Percentiles rank a stretch among this genome's conserved stretches.
These are phyloP conservation scores for Venusia cambrica DNA, from an alignment of 2,888 invertebrate species.

Conservation along the genomic window DNA sequence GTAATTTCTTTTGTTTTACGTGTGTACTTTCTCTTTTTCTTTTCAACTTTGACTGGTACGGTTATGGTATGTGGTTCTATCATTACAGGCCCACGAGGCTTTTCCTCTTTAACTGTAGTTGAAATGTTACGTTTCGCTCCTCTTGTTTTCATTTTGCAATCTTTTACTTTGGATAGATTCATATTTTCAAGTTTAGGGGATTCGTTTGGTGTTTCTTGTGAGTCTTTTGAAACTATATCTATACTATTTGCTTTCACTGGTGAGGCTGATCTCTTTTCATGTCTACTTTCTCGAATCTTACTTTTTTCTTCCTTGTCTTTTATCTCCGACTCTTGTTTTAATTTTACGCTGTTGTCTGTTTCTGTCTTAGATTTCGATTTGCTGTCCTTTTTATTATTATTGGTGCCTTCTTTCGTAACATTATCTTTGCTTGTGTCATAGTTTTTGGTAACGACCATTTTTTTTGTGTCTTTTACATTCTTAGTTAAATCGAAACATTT, in stretches of 20 bases:
- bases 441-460: slow-evolving; percentile 1
- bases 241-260: slow-evolving; percentile 3
- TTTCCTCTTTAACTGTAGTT: slow-evolving; percentile 15
- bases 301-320: slow-evolving; percentile 4
- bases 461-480: slow-evolving; percentile 2
- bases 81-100: slow-evolving; percentile 15
- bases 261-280: slow-evolving; percentile 13
- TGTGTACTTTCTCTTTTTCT: slow-evolving; percentile 16
- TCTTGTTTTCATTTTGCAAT: slow-evolving; percentile 9
- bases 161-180: slow-evolving; percentile 2
- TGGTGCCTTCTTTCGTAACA: neutral
- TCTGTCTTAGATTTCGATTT: slow-evolving; percentile 7
- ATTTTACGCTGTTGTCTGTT: neutral
- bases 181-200: slow-evolving; percentile 5
- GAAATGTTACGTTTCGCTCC: slow-evolving; percentile 16
- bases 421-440: neutral
- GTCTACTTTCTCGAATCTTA: slow-evolving; percentile 9
- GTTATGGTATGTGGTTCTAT: slow-evolving; percentile 17
- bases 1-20: slow-evolving; percentile 15
- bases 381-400: slow-evolving; percentile 6
- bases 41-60: slow-evolving; percentile 14
- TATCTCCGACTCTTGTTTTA: slow-evolving; percentile 1
- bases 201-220: slow-evolving; percentile 13
- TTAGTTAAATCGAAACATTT: neutral
- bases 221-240: neutral